Evolutionary conservation across 2,113 vertebrate species (phyloP).

Genomic region (Notothenia rossii): DNA sequence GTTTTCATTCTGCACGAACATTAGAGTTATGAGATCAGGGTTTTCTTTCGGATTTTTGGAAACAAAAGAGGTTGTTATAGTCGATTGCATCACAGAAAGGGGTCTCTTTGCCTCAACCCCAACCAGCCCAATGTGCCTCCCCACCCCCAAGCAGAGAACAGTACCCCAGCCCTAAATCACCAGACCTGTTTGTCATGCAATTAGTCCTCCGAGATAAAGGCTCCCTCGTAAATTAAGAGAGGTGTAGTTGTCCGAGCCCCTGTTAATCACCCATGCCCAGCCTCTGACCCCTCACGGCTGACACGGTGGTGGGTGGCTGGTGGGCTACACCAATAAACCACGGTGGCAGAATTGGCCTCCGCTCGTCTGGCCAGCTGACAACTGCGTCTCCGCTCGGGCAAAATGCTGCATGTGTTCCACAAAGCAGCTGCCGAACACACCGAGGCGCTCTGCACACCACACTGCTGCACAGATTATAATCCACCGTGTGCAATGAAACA

Average conservation of each 20-base stretch:
- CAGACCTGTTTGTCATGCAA: slow-evolving; percentile 75
- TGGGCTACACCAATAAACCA: slow-evolving; percentile 65
- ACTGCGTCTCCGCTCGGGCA: slow-evolving; percentile 14
- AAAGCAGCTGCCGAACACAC: slow-evolving; percentile 39
- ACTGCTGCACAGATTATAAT: slow-evolving; percentile 1
- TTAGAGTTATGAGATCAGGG: slow-evolving; percentile 37
- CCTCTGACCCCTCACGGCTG: slow-evolving; percentile 64
- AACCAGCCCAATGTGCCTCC: slow-evolving; percentile 12
- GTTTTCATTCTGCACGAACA: slow-evolving; percentile 11
- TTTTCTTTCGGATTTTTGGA: slow-evolving; percentile 35
- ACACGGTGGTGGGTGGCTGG: slow-evolving; percentile 40
- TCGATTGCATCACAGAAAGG: slow-evolving; percentile 10
- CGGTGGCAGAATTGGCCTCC: slow-evolving; percentile 52
- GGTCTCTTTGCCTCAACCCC: too few species aligned
- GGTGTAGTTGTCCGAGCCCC: slow-evolving; percentile 60
- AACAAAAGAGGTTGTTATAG: slow-evolving; percentile 35
- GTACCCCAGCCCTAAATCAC: slow-evolving; percentile 58
- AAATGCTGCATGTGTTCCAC: slow-evolving; percentile 33
- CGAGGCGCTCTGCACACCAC: slow-evolving; percentile 14
- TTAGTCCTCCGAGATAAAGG: slow-evolving; percentile 77
- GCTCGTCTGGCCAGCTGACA: slow-evolving; percentile 30
- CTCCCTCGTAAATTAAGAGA: slow-evolving; percentile 68
- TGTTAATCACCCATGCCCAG: slow-evolving; percentile 73
- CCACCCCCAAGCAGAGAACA: slow-evolving; percentile 45
- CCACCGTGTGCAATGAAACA: neutral